phyloP scores from a whole-genome alignment of 2,113 vertebrate species.

The Thymallus thymallus region DNA sequence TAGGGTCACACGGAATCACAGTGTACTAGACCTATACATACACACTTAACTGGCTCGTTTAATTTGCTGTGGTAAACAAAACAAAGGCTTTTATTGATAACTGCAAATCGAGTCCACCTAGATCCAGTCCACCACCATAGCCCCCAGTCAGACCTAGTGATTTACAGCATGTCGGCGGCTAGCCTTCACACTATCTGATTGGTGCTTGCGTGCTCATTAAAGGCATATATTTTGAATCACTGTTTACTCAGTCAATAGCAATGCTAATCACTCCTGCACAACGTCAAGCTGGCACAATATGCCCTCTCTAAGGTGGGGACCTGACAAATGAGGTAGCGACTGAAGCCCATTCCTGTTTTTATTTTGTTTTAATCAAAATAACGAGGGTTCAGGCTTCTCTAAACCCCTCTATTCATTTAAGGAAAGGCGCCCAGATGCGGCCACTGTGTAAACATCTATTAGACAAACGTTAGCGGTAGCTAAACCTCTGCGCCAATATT shows the following conservation, averaged over 20 bases:
- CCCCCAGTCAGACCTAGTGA: constrained; percentile 51
- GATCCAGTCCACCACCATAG: constrained; percentile 36
- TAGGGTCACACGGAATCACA: constrained; percentile 46
- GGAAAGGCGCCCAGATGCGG: constrained; percentile 27
- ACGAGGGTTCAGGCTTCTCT: constrained; percentile 27
- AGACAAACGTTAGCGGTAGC: constrained; percentile 35
- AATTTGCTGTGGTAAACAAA: constrained; percentile 65
- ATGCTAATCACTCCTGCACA: constrained; percentile 44
- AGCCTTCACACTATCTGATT: constrained; percentile 54
- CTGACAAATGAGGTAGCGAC: constrained; percentile 27
- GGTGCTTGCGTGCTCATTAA: constrained; percentile 47
- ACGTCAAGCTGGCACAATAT: constrained; percentile 26
- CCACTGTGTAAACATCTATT: constrained; percentile 53
- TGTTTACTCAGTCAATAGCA: constrained; percentile 56
- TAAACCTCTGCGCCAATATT: constrained; percentile 19
- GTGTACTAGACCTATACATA: too few species aligned
- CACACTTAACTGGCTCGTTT: constrained; percentile 48
- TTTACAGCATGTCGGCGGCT: constrained; percentile 55
- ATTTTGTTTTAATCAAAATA: constrained; percentile 33
- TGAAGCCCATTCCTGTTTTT: too few species aligned
- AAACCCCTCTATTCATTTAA: constrained; percentile 52
- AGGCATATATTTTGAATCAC: constrained; percentile 57
- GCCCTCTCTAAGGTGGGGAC: constrained; percentile 5
- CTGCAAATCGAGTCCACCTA: constrained; percentile 52
- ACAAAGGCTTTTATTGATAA: constrained; percentile 71